Base-by-base conservation (phyloP, 2,797 vertebrate species). In the Fistularia commersonii region DNA sequence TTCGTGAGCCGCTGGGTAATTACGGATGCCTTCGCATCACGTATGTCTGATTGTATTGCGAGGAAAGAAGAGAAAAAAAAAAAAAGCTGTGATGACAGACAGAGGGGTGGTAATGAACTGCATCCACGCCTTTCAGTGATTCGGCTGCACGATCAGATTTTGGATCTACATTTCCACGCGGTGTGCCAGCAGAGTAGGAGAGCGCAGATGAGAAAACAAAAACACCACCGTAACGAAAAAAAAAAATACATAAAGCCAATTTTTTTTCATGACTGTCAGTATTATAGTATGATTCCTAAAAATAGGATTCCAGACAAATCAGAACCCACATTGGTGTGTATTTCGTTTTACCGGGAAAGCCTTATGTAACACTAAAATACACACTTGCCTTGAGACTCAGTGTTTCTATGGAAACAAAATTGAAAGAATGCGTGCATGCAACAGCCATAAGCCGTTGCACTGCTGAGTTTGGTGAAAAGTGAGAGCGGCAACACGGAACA, bases 381-480 rank as follows among this genome's bases (percentile, higher is more conserved):
- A 82, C 55, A 82, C 76, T 80, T 83, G 83, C 80, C 80, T 36
- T 48, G 64, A 83, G 81, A 88, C 69, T 73, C 76, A 66, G 81
- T 72, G 89, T 91, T 91, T 88, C 90, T 88, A 92, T 91, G 89
- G 89, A 88, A 90, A 92, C 89, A 81, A 86, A 85, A 87, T 77
- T 82, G 87, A 83, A 75, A 71, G 72, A 88, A 82, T 82, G 67
- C 80, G 79, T 67, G 83, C 74, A 83, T 81, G 81, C 65, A 62
- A 80, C 62, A 67, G 70, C 77, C 69, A 70, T 72, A 68, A 81
- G 78, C 55, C 73, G 63, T 71, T 69, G 54, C 61, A 39, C 55
- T 72, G 71, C 76, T 72, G 76, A 82, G 76, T 78, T 79, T 69
- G 67, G 64, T 69, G 67, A 77, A 76, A 83, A 84, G 75, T 77